Base-by-base conservation (phyloP, 92 coral and sea anemone species). In the Epizoanthus ramosus region DNA sequence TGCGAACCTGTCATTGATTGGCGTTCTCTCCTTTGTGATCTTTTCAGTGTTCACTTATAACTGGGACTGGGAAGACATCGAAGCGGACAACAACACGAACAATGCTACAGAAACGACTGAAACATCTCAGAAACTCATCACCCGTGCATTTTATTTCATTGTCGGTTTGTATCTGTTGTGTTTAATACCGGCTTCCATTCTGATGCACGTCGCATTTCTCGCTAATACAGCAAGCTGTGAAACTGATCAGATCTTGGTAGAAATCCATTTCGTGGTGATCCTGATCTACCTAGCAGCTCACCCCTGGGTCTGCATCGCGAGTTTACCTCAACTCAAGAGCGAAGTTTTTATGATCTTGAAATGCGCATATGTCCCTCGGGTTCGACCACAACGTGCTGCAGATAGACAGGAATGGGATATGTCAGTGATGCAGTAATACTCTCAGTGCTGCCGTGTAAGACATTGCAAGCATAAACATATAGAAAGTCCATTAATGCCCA, bases 31-130 rank as follows among this genome's bases (percentile, higher is more conserved):
- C 25, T 77, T 77, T 21, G 82, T 77, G 24, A n/a, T 35, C 1
- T 77, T 77, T 63, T 60, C 82, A 13, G 57, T 77, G 14, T 22
- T 19, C 54, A 43, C 71, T 5, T n/a, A 19, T 19, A 43, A 63
- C 33, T 77, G 82, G 82, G 71, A 77, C 70, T 77, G 82, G 82
- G 71, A 77, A 17, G 82, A 77, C 35, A 8, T 35, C 13, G 82
- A 77, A 25, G 58, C 41, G 33, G 25, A 7, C 52, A 22, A 9
- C 18, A 50, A 50, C 54, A 50, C 10, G 54, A 50, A 50, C 54
- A n/a, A 13, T 35, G 13, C 70, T 39, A 23, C 82, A 19, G 59
- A 77, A 28, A 50, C n/a, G 21, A 61, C 41, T 0, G 43, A 22
- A 8, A 16, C 59, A 8, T 43, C 60, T 24, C 82, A 61, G 31